Evolutionary conservation across 2,113 vertebrate species (phyloP), one percentile per base, ranked within the genome.

Genomic region (Capreolus pygargus): DNA sequence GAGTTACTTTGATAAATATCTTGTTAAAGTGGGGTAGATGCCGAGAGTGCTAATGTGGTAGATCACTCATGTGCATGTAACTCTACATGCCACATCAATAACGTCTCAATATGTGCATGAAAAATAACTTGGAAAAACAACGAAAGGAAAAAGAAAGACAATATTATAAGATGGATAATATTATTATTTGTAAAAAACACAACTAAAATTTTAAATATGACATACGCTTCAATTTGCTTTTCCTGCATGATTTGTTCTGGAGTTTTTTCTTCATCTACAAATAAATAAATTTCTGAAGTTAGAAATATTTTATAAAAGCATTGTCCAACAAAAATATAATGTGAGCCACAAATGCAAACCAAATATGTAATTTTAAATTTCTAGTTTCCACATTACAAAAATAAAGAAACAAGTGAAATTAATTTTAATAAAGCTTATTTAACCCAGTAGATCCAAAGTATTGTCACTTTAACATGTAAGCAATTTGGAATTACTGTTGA

Each of bases 221-320:
- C 98, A 58, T 99, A 99, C 99, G 3, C 8, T 16, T 86, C 50
- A 1, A 52, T 12, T 60, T 23, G 0, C 0, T 57, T 55, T 89
- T 98, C 95, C 55, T 98, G 97, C 55, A 5, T 1, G 5, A 15
- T 0, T 3, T 82, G 3, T 57, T 97, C 95, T 16, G 5, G 11
- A 90, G 8, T 36, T 67, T 47, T 85, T 94, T 98, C 97, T 97
- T 98, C 36, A 96, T 9, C 99, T 99, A 92, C 21, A 98, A 98
- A 98, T 92, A 92, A 98, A 98, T 33, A 97, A 82, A 0, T 0
- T 61, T 52, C 96, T 45, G 28, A 83, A 86, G 84, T 94, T 96
- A 98, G 2, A 33, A 95, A 93, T 27, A 74, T 91, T 92, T 95
- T 60, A 94, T 28, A 95, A 97, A 4, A 89, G 47, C 6, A 1